These are phyloP conservation scores for Ia io DNA, from an alignment of 2,113 vertebrate genomes.

Conservation along the genomic window DNA sequence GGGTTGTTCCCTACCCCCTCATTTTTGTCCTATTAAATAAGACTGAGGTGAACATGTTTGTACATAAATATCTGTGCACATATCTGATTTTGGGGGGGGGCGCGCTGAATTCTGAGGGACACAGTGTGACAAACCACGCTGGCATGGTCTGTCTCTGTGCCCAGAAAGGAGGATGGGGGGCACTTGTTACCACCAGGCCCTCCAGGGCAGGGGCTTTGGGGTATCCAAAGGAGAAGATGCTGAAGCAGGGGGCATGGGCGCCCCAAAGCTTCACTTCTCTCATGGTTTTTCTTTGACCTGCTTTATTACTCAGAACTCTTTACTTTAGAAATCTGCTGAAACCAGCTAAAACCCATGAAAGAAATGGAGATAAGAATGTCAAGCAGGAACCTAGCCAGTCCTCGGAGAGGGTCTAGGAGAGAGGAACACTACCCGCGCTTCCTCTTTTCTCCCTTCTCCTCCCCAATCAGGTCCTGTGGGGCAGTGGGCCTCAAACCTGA, in stretches of 20 bases:
- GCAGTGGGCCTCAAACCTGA: not conserved
- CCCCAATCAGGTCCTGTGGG: not conserved
- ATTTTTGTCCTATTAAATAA: not conserved
- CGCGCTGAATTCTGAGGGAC: not conserved
- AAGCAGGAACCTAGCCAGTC: not conserved
- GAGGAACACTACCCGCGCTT: fast-evolving
- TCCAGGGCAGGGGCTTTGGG: not conserved
- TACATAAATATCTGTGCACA: not conserved
- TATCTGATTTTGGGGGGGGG: not conserved
- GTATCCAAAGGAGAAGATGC: not conserved
- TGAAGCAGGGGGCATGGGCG: not conserved
- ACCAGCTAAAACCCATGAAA: not conserved
- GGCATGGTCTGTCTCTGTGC: not conserved
- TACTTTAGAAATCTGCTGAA: not conserved
- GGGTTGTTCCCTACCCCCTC: not conserved
- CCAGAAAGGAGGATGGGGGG: not conserved
- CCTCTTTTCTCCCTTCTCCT: not conserved
- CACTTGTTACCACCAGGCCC: not conserved
- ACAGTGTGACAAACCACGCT: not conserved
- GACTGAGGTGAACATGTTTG: not conserved
- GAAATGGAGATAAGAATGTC: not conserved
- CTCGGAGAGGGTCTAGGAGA: not conserved
- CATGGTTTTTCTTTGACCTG: not conserved
- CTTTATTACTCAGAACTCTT: not conserved
- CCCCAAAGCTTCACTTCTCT: not conserved